Evolutionary conservation across 2,888 invertebrate genomes (phyloP).

Genomic region (Orthosia gracilis): DNA sequence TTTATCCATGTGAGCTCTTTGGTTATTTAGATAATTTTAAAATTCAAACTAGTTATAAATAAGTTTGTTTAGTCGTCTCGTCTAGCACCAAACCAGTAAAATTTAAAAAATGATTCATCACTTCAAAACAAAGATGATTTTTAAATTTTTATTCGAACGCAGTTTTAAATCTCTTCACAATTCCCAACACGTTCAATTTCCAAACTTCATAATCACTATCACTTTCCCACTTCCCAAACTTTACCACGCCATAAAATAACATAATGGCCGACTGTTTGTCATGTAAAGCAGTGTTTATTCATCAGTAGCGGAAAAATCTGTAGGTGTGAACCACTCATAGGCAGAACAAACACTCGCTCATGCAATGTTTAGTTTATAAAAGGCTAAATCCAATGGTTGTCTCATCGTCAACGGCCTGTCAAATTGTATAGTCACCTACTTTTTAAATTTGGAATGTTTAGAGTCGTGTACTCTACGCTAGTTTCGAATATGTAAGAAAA

Average conservation of each 20-base stretch:
- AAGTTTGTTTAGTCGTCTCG: too few relatives aligned
- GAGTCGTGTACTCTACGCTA: not conserved
- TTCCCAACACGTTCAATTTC: slow-evolving; percentile 24
- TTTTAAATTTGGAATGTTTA: slow-evolving; percentile 40
- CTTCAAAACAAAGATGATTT: slow-evolving; percentile 20
- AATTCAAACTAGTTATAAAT: not conserved
- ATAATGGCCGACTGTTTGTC: slow-evolving; percentile 67
- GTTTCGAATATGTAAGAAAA: slow-evolving; percentile 11
- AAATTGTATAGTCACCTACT: slow-evolving; percentile 59
- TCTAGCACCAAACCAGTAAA: not conserved
- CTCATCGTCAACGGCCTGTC: slow-evolving; percentile 58
- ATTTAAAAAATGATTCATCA: not conserved
- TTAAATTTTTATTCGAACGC: slow-evolving; percentile 26
- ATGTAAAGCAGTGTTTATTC: slow-evolving; percentile 71
- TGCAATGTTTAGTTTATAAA: slow-evolving; percentile 75
- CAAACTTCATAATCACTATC: slow-evolving; percentile 40
- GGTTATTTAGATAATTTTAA: not conserved
- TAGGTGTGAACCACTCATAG: slow-evolving; percentile 73
- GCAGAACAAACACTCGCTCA: slow-evolving; percentile 71
- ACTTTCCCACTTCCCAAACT: slow-evolving; percentile 53
- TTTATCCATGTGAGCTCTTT: too few relatives aligned
- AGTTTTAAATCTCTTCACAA: slow-evolving; percentile 17
- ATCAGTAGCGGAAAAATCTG: slow-evolving; percentile 68
- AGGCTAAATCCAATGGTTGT: slow-evolving; percentile 64
- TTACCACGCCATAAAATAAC: slow-evolving; percentile 63